phyloP scores from a whole-genome alignment of 1,140 invertebrate genomes.

The Wiebesia pumilae region DNA sequence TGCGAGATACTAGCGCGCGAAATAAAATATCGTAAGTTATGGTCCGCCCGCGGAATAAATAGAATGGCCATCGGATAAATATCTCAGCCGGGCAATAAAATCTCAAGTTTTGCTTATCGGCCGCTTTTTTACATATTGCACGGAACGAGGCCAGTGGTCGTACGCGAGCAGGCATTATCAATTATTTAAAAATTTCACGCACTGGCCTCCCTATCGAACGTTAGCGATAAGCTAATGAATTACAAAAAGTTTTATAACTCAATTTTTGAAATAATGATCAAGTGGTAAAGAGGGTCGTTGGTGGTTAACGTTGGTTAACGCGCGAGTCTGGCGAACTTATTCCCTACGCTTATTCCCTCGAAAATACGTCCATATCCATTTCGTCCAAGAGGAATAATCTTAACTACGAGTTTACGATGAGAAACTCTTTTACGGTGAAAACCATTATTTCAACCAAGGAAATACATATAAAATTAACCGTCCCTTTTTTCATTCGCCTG shows the following conservation, averaged over 20 bases:
- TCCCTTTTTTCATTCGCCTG: no score
- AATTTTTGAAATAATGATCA: background rate
- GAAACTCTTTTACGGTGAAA: background rate
- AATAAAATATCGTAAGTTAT: constrained; percentile 30
- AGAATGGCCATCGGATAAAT: constrained; percentile 18
- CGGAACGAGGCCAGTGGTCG: background rate
- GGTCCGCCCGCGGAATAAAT: background rate
- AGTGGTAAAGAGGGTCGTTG: background rate
- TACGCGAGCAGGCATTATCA: background rate
- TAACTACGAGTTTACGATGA: background rate
- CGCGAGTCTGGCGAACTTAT: no score
- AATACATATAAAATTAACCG: background rate
- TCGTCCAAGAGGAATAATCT: background rate
- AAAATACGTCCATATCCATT: background rate
- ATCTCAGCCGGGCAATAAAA: constrained; percentile 16
- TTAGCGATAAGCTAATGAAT: background rate
- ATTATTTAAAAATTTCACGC: constrained; percentile 2
- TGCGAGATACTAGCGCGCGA: background rate
- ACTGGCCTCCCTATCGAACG: background rate
- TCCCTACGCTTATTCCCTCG: no score
- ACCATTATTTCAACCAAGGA: background rate
- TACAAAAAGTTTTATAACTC: constrained; percentile 1
- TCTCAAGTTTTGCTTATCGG: constrained; percentile 1
- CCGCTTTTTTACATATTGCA: background rate
- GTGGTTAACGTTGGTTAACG: background rate